Evolutionary conservation across 1,140 invertebrate genomes (phyloP).

Genomic region (Helicoverpa zea): DNA sequence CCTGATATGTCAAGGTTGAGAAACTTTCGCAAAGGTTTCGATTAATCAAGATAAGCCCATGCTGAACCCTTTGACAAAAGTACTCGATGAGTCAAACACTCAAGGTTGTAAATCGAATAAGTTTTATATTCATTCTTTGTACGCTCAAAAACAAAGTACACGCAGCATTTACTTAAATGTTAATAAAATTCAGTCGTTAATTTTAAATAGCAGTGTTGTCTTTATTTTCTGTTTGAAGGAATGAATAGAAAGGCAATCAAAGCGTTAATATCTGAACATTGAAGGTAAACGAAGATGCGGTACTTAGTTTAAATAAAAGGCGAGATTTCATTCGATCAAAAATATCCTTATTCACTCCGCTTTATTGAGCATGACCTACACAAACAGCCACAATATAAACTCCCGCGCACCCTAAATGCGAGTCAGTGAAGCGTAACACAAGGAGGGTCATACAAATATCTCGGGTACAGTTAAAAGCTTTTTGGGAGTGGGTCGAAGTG

Average conservation of each 20-base stretch:
- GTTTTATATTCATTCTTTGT: neutral
- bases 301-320: neutral
- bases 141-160: too few species aligned
- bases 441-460: conserved; percentile 9
- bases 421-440: conserved; percentile 5
- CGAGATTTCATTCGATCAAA: neutral
- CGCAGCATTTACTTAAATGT: too few species aligned
- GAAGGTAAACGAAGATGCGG: neutral
- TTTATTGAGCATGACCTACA: neutral
- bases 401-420: neutral
- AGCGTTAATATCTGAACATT: too few species aligned
- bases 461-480: conserved; percentile 11
- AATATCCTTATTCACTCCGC: conserved; percentile 3
- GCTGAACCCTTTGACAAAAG: conserved; percentile 14
- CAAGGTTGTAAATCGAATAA: neutral
- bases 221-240: too few species aligned
- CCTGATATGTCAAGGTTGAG: neutral
- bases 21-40: conserved; percentile 3
- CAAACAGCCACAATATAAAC: neutral
- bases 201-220: too few species aligned
- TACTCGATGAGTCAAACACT: conserved; percentile 3
- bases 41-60: conserved; percentile 1
- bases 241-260: too few species aligned
- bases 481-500: conserved; percentile 1
- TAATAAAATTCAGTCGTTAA: too few species aligned